Evolutionary conservation across 2,888 invertebrate genomes (phyloP).

Genomic region (Operophtera brumata): DNA sequence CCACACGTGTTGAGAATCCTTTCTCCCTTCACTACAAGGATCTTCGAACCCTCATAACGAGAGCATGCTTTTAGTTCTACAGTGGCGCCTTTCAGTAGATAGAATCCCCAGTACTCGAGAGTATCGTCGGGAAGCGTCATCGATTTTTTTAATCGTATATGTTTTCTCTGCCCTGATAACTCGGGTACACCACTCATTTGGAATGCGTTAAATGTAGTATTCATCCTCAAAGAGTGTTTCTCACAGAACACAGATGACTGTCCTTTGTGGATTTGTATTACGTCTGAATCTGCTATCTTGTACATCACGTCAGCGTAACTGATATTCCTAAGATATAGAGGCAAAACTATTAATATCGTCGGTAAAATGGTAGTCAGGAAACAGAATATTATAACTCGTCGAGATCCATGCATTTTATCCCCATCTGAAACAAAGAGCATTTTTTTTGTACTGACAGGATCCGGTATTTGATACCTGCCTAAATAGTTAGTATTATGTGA

Average conservation of each 20-base stretch:
- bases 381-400: slow-evolving; percentile 89
- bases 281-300: slow-evolving; percentile 91
- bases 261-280: slow-evolving; percentile 90
- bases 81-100: slow-evolving; percentile 87
- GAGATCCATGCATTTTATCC: slow-evolving; percentile 89
- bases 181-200: slow-evolving; percentile 86
- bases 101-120: slow-evolving; percentile 94
- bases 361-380: slow-evolving; percentile 88
- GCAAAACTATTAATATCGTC: slow-evolving; percentile 86
- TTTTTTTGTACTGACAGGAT: too few species aligned
- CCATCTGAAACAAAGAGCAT: slow-evolving; percentile 75
- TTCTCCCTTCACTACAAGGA: slow-evolving; percentile 90
- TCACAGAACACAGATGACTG: slow-evolving; percentile 91
- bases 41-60: slow-evolving; percentile 87
- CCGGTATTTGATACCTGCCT: too few species aligned
- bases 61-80: slow-evolving; percentile 91
- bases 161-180: slow-evolving; percentile 85
- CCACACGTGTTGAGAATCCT: slow-evolving; percentile 89
- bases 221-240: slow-evolving; percentile 89
- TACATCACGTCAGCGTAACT: slow-evolving; percentile 89
- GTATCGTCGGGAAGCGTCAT: slow-evolving; percentile 92
- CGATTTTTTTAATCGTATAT: slow-evolving; percentile 88
- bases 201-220: slow-evolving; percentile 85
- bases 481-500: too few species aligned
- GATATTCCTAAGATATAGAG: slow-evolving; percentile 88